Evolutionary conservation across 1,140 invertebrate genomes (phyloP).

Genomic region (Stegodyphus mimosarum): DNA sequence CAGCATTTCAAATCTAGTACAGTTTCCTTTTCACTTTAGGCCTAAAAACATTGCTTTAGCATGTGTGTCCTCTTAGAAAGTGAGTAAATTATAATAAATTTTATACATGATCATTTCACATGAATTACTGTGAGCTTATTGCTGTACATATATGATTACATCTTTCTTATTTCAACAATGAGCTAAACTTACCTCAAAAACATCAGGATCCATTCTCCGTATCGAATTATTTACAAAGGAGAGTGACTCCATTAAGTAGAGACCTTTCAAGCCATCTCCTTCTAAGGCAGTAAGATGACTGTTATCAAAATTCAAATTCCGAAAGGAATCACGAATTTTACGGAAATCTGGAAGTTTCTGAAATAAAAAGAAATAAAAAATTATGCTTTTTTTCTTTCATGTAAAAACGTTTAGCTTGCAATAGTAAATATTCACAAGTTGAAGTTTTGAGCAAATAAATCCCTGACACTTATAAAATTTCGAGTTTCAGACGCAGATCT

Average conservation of each 20-base stretch:
- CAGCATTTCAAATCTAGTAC: too few species aligned
- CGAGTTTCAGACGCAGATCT: too few species aligned
- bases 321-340: not conserved
- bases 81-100: too few species aligned
- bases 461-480: too few species aligned
- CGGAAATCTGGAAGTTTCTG: slow-evolving; percentile 29
- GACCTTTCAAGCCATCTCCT: not conserved
- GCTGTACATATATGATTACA: too few species aligned
- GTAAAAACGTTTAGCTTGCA: not conserved
- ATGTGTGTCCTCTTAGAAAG: too few species aligned
- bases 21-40: too few species aligned
- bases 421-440: not conserved
- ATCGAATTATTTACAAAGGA: slow-evolving; percentile 48
- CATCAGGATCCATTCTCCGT: not conserved
- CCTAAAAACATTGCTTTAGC: too few species aligned
- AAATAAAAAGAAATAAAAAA: not conserved
- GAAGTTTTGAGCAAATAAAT: not conserved
- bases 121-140: too few species aligned
- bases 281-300: not conserved
- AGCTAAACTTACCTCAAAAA: slow-evolving; percentile 2
- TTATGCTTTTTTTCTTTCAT: not conserved
- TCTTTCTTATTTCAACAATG: too few species aligned
- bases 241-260: not conserved
- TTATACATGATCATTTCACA: too few species aligned
- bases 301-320: slow-evolving; percentile 17